phyloP scores from a whole-genome alignment of 1,140 invertebrate genomes.

The Drosophila repletoides region DNA sequence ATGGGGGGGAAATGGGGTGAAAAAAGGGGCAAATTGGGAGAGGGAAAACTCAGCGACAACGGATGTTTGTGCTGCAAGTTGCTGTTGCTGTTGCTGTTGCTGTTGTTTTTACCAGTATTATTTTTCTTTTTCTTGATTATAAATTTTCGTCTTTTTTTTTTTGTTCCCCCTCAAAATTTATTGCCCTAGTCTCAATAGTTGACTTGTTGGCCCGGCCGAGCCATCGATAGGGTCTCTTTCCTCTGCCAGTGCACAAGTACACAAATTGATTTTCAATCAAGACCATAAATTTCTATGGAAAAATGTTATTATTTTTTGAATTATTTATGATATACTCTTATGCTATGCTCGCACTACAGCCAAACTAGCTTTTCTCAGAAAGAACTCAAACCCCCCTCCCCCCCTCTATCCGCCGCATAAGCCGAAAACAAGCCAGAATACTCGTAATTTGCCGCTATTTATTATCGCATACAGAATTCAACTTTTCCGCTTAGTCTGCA shows the following conservation, averaged over 20 bases:
- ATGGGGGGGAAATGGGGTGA: background rate
- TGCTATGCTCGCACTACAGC: no score
- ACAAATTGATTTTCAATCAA: slow-evolving; percentile 69
- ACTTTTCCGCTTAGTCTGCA: slow-evolving; percentile 10
- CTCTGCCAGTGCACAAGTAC: background rate
- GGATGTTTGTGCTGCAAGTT: slow-evolving; percentile 44
- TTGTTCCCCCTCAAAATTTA: no score
- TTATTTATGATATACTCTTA: slow-evolving; percentile 35
- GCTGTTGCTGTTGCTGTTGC: background rate
- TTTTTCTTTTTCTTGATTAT: slow-evolving; percentile 20
- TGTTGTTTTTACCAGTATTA: slow-evolving; percentile 8
- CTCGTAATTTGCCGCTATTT: no score
- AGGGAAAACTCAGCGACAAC: slow-evolving; percentile 31
- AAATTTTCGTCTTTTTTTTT: slow-evolving; percentile 65
- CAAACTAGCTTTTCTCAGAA: background rate
- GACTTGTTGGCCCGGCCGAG: slow-evolving; percentile 39
- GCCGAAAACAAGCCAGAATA: no score
- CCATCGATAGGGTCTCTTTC: slow-evolving; percentile 15
- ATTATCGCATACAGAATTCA: background rate
- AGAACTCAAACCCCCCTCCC: no score
- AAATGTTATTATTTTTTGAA: slow-evolving; percentile 22
- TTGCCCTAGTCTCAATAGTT: slow-evolving; percentile 51
- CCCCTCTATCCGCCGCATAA: no score
- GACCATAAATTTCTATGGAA: slow-evolving; percentile 57
- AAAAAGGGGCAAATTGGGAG: background rate